These are phyloP conservation scores for Parthenolecanium corni DNA, from an alignment of 2,888 invertebrate species.

Conservation along the genomic window DNA sequence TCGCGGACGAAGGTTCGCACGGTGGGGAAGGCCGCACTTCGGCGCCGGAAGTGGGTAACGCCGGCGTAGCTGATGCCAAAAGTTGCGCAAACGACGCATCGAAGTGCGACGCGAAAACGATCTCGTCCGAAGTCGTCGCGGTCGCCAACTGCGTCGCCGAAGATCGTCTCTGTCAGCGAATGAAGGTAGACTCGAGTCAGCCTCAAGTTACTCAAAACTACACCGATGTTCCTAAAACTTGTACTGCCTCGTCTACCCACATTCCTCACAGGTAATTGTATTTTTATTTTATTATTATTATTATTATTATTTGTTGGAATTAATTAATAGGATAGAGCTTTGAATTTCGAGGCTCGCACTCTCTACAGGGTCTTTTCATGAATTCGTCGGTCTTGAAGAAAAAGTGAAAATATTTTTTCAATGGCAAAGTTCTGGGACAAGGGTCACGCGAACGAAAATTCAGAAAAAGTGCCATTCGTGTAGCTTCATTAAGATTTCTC, in stretches of 20 bases:
- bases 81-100: not conserved
- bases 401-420: too few species aligned
- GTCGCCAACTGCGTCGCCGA: not conserved
- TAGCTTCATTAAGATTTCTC: too few species aligned
- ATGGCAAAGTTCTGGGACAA: too few species aligned
- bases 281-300: too few species aligned
- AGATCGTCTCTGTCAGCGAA: not conserved
- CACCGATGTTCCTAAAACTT: slow-evolving; percentile 19
- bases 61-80: not conserved
- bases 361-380: too few species aligned
- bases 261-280: not conserved
- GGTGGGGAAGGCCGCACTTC: not conserved
- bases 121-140: not conserved
- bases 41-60: not conserved
- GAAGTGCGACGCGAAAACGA: too few species aligned
- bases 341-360: too few species aligned
- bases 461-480: too few species aligned
- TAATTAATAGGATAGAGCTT: too few species aligned
- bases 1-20: not conserved
- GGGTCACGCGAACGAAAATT: too few species aligned
- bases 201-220: slow-evolving; percentile 6
- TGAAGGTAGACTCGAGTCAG: not conserved
- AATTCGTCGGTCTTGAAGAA: too few species aligned
- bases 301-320: too few species aligned
- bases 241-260: not conserved